Base-by-base conservation (phyloP, 2,113 vertebrate species). In the Epinephelus cyanopodus region DNA sequence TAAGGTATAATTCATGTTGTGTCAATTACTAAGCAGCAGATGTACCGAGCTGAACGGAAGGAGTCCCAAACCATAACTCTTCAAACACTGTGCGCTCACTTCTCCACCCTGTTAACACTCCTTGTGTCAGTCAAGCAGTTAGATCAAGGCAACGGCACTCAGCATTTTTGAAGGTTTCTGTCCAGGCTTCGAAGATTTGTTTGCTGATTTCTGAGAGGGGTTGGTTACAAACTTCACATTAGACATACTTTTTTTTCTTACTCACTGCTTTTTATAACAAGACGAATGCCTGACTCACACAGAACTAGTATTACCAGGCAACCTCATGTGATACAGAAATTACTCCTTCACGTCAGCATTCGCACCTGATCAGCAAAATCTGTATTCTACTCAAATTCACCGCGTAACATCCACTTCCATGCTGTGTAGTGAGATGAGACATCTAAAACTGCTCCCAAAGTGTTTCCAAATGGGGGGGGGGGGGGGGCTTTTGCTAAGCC, bases 1-100 rank as follows among this genome's bases (percentile, higher is more conserved):
- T 87, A 84, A 88, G 87, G 76, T 88, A 88, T 93, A 88, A 91
- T 92, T 92, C 78, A 92, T 90, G 81, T 87, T 6, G 17, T 83
- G 86, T 87, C 86, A 89, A 90, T 92, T 90, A 89, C 88, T 54
- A 81, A 89, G 84, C 67, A 88, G 83, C 79, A 57, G 64, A 62
- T 90, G 80, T 84, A 82, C 73, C 1, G 21, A 84, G 78, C 76
- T 61, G 85, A 91, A 87, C 60, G 37, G 79, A 79, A 64, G 64
- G 62, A 84, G 64, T 89, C 78, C 83, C 76, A 67, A 74, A 82
- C 37, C 83, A 69, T 57, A 77, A 81, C 72, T 84, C 88, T 85
- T 88, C 89, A 86, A 90, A 90, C 74, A 65, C 71, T n/a, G 39
- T 66, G 65, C 3, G 23, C 68, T 65, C 14, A 65, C 68, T 81